Conservation (phyloP, 2,113 vertebrate genomes). For the Danionella cerebrum region DNA sequence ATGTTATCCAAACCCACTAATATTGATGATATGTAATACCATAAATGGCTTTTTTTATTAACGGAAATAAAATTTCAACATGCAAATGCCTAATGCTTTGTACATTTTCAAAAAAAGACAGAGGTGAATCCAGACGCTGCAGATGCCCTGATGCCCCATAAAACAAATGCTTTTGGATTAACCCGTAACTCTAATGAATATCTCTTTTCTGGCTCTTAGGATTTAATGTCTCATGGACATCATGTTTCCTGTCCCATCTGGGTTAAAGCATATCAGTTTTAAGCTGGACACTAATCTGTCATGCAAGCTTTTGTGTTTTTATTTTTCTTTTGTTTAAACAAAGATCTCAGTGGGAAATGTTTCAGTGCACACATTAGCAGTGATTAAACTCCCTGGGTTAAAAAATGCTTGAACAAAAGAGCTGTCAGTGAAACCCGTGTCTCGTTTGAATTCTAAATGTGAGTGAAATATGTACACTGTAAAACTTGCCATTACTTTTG, state of each 20-base stretch:
- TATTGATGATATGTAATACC: no score
- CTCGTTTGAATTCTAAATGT: neutral
- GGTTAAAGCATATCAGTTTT: constrained; percentile 38
- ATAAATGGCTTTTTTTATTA: no score
- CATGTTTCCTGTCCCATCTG: constrained; percentile 29
- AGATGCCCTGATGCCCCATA: constrained; percentile 8
- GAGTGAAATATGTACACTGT: no score
- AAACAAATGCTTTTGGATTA: constrained; percentile 29
- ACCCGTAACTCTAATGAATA: constrained; percentile 23
- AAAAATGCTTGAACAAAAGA: constrained; percentile 16
- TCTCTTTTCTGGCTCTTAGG: constrained; percentile 19
- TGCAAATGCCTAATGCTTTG: neutral
- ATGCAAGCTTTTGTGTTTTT: constrained; percentile 34
- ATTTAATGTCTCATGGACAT: constrained; percentile 31
- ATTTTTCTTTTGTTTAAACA: constrained; percentile 43
- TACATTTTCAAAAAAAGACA: neutral
- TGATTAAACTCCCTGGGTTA: constrained; percentile 38
- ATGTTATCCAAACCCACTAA: no score
- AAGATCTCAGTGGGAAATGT: constrained; percentile 32
- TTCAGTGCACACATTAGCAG: constrained; percentile 45
- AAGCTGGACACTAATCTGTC: constrained; percentile 40
- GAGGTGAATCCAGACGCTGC: neutral
- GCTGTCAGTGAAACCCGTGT: constrained; percentile 12
- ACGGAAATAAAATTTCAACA: neutral
- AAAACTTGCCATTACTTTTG: no score